Base-by-base conservation (phyloP, 2,113 vertebrate species). In the Sorex araneus region DNA sequence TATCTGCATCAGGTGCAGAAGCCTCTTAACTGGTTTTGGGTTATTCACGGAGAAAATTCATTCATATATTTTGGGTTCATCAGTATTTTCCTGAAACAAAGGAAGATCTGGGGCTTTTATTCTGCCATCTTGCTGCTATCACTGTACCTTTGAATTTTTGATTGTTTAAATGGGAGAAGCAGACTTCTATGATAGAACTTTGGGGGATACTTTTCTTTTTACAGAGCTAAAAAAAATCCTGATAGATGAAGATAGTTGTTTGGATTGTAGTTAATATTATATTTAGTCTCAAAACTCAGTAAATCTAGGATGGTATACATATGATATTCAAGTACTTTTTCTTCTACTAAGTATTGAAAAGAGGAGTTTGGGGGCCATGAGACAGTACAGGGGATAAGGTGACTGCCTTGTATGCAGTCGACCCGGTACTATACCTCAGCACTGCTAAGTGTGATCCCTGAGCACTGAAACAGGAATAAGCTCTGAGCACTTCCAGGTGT, bases 121-220 rank as follows among this genome's bases (percentile, higher is more conserved):
- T 54, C 28, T 85, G 11, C 21, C 40, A 70, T 50, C 30, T 50
- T 82, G 21, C 43, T 90, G 6, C 40, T 66, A 28, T 54, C 34
- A 81, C 27, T 64, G 2, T 87, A 77, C 1, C 2, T 70, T 83
- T 57, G 25, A 18, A 3, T 40, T 75, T 67, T 81, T 43, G 63
- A 77, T 30, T 93, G 40, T 40, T 84, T 70, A 43, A 82, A 81
- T 28, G 82, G 27, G 8, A 87, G 5, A 91, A 89, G 92, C 36
- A 83, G 87, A 80, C 28, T 71, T 47, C 43, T 47, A 84, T 57
- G 78, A 2, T 69, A 47, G 4, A 45, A 87, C 57, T 69, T 75
- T 73, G 19, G 3, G 10, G 54, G 21, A 45, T 23, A 34, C 74
- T 47, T 74, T 54, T 93, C 34, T 66, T 80, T 87, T 76, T 57